Conservation (phyloP, 2,797 vertebrate species). For the Fundulus diaphanus region DNA sequence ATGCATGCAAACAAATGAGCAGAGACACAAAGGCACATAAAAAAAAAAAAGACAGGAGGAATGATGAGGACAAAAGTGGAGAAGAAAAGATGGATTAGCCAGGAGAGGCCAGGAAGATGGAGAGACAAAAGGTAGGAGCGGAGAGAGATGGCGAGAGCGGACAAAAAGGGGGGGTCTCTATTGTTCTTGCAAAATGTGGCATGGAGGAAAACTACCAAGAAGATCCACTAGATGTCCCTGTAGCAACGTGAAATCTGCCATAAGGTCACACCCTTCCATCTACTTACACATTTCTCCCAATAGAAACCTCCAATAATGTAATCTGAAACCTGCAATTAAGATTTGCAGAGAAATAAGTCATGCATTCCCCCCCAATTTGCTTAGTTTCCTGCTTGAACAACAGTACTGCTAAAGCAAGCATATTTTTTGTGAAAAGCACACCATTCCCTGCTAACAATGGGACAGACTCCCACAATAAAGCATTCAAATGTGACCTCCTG, state of each 20-base stretch:
- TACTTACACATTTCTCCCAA: slow-evolving; percentile 3
- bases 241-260: slow-evolving; percentile 23
- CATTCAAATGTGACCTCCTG: slow-evolving; percentile 42
- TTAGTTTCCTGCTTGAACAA: neutral
- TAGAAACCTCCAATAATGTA: slow-evolving; percentile 15
- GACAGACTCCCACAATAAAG: slow-evolving; percentile 16
- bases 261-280: slow-evolving; percentile 52
- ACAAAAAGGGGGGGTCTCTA: slow-evolving; percentile 75
- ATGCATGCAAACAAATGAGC: slow-evolving; percentile 65
- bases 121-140: slow-evolving; percentile 70
- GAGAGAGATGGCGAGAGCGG: slow-evolving; percentile 55
- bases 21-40: slow-evolving; percentile 56
- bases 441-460: slow-evolving; percentile 45
- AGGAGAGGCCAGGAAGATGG: slow-evolving; percentile 52
- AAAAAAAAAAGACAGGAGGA: slow-evolving; percentile 40
- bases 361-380: neutral
- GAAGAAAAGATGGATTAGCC: slow-evolving; percentile 37
- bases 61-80: slow-evolving; percentile 29
- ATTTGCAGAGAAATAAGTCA: neutral
- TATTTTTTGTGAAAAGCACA: slow-evolving; percentile 23
- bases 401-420: neutral
- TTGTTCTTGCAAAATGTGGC: slow-evolving; percentile 75
- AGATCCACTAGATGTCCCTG: slow-evolving; percentile 75
- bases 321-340: neutral
- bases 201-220: slow-evolving; percentile 35